A percentile compares a stretch with the other conserved stretches of the same genome.
Conservation (phyloP, 2,888 invertebrate genomes). For the Clusia tigrina region DNA sequence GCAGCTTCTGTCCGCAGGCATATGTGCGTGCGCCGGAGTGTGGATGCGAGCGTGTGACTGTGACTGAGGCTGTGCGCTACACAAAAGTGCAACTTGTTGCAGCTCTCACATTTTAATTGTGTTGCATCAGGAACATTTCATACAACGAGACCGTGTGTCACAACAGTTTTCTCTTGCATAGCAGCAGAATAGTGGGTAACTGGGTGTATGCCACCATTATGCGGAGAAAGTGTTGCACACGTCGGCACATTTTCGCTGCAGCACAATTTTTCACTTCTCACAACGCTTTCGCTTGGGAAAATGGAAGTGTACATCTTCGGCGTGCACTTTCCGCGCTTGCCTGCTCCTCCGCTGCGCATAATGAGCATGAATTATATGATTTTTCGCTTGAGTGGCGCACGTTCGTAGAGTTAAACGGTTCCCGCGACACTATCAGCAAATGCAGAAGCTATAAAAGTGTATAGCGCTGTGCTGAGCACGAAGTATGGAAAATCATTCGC, state of each 20-base stretch:
- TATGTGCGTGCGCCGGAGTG: not conserved
- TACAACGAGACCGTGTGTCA: too few species aligned
- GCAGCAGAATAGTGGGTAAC: too few species aligned
- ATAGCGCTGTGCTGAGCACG: not conserved
- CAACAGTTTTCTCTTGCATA: too few species aligned
- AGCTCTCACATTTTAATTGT: not conserved
- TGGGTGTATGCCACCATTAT: too few species aligned
- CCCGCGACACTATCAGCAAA: not conserved
- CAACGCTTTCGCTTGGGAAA: too few species aligned
- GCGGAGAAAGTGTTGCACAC: too few species aligned
- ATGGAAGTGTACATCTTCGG: too few species aligned
- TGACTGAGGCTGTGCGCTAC: too few species aligned
- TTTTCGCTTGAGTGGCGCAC: not conserved
- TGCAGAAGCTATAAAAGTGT: not conserved
- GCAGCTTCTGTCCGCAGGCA: not conserved
- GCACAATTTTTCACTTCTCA: too few species aligned
- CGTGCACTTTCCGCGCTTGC: too few species aligned
- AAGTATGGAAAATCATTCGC: not conserved
- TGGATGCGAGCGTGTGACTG: not conserved
- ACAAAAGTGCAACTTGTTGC: slow-evolving; percentile 5
- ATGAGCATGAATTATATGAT: not conserved
- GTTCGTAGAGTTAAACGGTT: not conserved
- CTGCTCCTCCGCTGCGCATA: not conserved
- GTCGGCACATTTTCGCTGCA: too few species aligned
- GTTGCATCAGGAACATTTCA: not conserved